Conservation (phyloP, 2,888 invertebrate species). For the Ormyrus thymus region DNA sequence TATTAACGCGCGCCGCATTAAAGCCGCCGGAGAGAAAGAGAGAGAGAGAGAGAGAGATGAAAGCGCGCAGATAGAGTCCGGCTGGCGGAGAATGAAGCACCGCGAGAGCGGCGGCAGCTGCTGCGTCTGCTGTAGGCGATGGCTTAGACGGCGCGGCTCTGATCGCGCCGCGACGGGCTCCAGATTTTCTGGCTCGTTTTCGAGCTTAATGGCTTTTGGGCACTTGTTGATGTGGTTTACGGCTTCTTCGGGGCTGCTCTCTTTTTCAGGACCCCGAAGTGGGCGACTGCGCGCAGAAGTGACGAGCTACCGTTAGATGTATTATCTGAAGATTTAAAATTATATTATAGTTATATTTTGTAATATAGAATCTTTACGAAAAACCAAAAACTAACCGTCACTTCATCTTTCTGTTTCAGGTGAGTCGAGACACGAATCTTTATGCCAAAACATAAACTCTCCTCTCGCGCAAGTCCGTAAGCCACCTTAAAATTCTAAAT, state of each 20-base stretch:
- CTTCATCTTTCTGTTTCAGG: conserved; percentile 33
- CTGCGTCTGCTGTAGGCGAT: background rate
- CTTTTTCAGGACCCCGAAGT: too few species aligned
- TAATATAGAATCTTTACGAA: background rate
- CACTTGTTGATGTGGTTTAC: too few species aligned
- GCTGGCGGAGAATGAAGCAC: conserved; percentile 6
- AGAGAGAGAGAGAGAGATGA: background rate
- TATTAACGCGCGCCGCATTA: conserved; percentile 36
- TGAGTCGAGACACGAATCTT: conserved; percentile 3
- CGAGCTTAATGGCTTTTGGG: too few species aligned
- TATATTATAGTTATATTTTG: background rate
- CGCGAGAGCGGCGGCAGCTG: conserved; percentile 26
- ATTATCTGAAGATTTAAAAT: too few species aligned
- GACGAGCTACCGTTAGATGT: too few species aligned
- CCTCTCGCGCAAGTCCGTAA: background rate
- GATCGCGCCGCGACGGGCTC: background rate
- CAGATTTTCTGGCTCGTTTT: conserved; percentile 14
- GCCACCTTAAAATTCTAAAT: too few species aligned
- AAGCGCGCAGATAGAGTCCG: background rate
- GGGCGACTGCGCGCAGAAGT: too few species aligned
- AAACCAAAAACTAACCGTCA: background rate
- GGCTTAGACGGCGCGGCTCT: background rate
- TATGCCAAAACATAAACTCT: too few species aligned
- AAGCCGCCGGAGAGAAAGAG: background rate
- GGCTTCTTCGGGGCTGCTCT: too few species aligned